Conservation (phyloP, 2,888 invertebrate species). For the Macrosoma leucophasiata region DNA sequence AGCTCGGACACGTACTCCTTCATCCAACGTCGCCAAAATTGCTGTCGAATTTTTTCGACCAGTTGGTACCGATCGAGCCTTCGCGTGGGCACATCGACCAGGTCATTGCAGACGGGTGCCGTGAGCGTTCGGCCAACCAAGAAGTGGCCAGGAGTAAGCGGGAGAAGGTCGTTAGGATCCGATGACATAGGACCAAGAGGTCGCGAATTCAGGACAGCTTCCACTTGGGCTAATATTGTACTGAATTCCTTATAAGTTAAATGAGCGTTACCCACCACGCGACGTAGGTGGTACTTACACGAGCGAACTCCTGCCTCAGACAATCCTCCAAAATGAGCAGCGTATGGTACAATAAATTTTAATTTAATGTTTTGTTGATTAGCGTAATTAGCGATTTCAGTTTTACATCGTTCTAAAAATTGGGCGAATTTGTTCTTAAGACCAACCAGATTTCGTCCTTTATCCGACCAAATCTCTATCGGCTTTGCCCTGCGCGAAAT, state of each 20-base stretch:
- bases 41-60: constrained; percentile 13
- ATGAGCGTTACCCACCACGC: constrained; percentile 6
- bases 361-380: not conserved
- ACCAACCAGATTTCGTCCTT: constrained; percentile 11
- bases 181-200: constrained; percentile 16
- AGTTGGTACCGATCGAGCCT: constrained; percentile 11
- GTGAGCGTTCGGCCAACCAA: constrained; percentile 9
- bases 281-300: constrained; percentile 7
- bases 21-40: constrained; percentile 20
- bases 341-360: constrained; percentile 9
- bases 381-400: not conserved
- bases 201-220: constrained; percentile 20
- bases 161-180: constrained; percentile 12
- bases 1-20: constrained; percentile 26
- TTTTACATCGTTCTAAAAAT: not conserved
- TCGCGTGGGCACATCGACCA: not conserved
- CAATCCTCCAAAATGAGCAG: constrained; percentile 19
- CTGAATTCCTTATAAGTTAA: constrained; percentile 13
- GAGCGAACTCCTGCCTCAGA: constrained; percentile 16
- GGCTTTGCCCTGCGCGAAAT: constrained; percentile 10
- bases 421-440: not conserved
- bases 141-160: constrained; percentile 14
- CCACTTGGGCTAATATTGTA: constrained; percentile 15
- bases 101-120: constrained; percentile 7
- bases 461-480: constrained; percentile 12